Base-by-base conservation (phyloP, 1,140 invertebrate species). In the Scaptodrosophila lebanonensis region DNA sequence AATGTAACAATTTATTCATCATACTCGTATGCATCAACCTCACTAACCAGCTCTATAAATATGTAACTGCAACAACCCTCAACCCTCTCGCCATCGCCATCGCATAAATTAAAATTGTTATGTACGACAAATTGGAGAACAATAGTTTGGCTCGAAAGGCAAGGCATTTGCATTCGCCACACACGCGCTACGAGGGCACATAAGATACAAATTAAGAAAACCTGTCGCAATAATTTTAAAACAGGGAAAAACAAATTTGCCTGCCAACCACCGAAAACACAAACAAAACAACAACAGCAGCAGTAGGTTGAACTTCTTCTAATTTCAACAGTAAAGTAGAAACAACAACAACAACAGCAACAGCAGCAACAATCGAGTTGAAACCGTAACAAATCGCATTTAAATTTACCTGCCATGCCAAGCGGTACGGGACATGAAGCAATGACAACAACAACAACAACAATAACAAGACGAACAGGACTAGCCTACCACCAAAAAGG, bases 301-400 rank as follows among this genome's bases (percentile, higher is more conserved):
- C 47, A 44, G 39, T 53, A 36, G 32, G 7, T 44, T 18, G 43
- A 33, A 57, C 57, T 58, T 57, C 42, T 50, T 68, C 68, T 56
- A 67, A 79, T 61, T 79, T 77, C 59, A 57, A 76, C 72, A 69
- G 44, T 32, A 68, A 69, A n/a, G n/a, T n/a, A n/a, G 63, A 35
- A 38, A 30, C 33, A 32, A 38, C 36, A 61, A 52, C 43, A 35
- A 47, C n/a, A n/a, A 18, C 20, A 38, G 20, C 16, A 15, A 38
- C 36, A 38, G 16, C 20, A 29, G 49, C 47, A 44, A 38, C 49
- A 36, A 69, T 44, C 30, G 65, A 69, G 69, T 56, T 58, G 66
- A 72, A 84, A 85, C 83, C 83, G 83, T 83, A 73, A 73, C 82
- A 83, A 85, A 85, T 84, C 68, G 83, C 71, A 73, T 77, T 85